Evolutionary conservation across 2,888 invertebrate genomes (phyloP).

Genomic region (Capitulum mitella): DNA sequence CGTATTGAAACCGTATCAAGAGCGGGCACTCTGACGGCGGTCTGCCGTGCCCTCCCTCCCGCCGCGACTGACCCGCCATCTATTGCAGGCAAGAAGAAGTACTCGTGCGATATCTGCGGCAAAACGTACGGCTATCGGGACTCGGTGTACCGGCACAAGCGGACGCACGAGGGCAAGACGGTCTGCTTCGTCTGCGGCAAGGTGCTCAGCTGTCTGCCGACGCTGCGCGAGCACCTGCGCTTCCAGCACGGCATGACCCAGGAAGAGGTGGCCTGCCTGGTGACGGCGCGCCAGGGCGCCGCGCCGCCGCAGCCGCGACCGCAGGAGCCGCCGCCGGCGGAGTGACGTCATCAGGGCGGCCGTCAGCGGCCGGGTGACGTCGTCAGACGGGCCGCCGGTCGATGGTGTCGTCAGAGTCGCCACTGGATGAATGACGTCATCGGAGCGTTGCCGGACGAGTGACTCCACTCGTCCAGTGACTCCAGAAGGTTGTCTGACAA

Average conservation of each 20-base stretch:
- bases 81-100: neutral
- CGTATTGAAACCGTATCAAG: too few species aligned
- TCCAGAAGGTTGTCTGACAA: too few species aligned
- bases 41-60: too few species aligned
- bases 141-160: neutral
- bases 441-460: neutral
- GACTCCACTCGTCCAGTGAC: too few species aligned
- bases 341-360: too few species aligned
- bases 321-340: too few species aligned
- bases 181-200: conserved; percentile 12
- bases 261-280: neutral
- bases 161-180: conserved; percentile 10
- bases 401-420: too few species aligned
- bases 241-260: neutral
- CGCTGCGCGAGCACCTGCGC: conserved; percentile 2
- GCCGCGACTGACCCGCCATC: too few species aligned
- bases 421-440: neutral
- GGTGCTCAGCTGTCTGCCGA: conserved; percentile 1
- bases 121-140: neutral
- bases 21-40: too few species aligned
- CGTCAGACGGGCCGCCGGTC: too few species aligned
- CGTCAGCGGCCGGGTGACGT: too few species aligned
- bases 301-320: neutral
- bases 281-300: neutral
- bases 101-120: conserved; percentile 16